Base-by-base conservation (phyloP, 2,888 invertebrate species). In the Eupeodes luniger region DNA sequence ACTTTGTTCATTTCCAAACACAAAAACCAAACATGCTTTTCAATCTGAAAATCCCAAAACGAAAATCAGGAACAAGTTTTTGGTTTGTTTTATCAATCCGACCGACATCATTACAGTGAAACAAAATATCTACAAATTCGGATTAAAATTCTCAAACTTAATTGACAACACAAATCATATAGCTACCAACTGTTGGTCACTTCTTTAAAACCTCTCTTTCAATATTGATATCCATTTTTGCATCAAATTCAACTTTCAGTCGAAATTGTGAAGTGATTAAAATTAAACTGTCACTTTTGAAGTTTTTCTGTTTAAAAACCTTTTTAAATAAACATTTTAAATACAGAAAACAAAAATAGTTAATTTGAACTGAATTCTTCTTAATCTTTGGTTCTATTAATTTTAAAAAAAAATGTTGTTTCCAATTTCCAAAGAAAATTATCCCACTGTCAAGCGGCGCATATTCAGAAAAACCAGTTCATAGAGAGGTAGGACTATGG, bases 61-160 rank as follows among this genome's bases (percentile, higher is more conserved):
- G 40, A 47, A 47, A 72, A 72, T 59, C 44, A 72, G 72, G 72
- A 72, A 72, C 72, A 72, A 72, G 72, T 72, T 72, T 72, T 72
- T 9, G 10, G 7, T 4, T 72, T 59, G 72, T 72, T 59, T 59
- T 59, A 72, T 72, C 59, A 47, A 27, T 66, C 49, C 27, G 27
- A 16, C 9, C 0, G 7, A 19, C 5, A 6, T 44, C 4, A 40
- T 40, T 1, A 59, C 59, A 36, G 1, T 66, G 66, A 49, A 4
- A 66, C 62, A 62, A 62, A 19, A 12, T 44, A 6, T 16, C 5
- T 62, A 11, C 11, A 19, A 12, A 44, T 2, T 2, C 16, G 44
- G 44, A 62, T 16, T 27, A 9, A 19, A 55, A 10, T 19, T 11
- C 16, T 19, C 12, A 4, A 27, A 27, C 19, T 19, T 19, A 27